Evolutionary conservation across 2,797 vertebrate species (phyloP).

Genomic region (Lateolabrax maculatus): DNA sequence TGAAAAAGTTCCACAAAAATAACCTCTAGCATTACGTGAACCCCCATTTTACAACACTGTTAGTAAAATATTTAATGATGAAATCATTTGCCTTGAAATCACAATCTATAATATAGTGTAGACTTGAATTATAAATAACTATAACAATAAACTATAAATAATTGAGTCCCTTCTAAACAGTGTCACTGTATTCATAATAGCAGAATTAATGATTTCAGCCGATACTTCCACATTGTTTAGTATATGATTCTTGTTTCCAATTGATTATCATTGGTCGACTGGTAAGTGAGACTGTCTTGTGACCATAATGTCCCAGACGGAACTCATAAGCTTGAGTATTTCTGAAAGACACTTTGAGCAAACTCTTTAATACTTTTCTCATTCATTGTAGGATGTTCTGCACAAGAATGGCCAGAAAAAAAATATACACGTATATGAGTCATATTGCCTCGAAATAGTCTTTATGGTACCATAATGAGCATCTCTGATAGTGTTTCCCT

Average conservation of each 20-base stretch:
- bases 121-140: background rate
- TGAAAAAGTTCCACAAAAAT: no score
- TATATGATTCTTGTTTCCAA: background rate
- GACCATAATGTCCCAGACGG: background rate
- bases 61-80: background rate
- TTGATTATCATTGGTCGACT: background rate
- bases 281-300: background rate
- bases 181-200: background rate
- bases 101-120: background rate
- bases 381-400: background rate
- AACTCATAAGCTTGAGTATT: background rate
- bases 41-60: background rate
- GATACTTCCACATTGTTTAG: background rate
- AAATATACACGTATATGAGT: slow-evolving; percentile 38
- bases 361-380: background rate
- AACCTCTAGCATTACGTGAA: background rate
- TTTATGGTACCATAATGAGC: slow-evolving; percentile 31
- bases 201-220: background rate
- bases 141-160: background rate
- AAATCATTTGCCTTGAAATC: background rate
- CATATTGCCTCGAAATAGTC: slow-evolving; percentile 40
- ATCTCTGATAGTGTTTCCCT: slow-evolving; percentile 34
- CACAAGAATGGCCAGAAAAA: background rate
- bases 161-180: background rate
- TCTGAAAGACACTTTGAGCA: background rate